Base-by-base conservation (phyloP, 1,140 invertebrate species). In the Dendrolimus punctatus region DNA sequence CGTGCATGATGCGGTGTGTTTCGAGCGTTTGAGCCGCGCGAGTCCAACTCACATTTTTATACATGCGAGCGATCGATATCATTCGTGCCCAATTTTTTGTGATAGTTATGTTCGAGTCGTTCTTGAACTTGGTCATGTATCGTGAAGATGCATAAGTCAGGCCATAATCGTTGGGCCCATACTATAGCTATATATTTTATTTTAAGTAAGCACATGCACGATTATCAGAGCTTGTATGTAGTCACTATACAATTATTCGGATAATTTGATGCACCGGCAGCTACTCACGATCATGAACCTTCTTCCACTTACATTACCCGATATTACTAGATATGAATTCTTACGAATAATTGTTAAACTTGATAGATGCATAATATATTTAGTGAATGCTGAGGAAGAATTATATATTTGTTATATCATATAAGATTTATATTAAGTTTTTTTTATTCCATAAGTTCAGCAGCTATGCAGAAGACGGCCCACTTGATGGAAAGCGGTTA, bases 21-120 rank as follows among this genome's bases (percentile, higher is more conserved):
- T 66, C 60, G 76, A 71, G 52, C 72, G 78, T 79, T 76, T 85
- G 82, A 74, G 76, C 64, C 77, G 77, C 79, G 82, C 79, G 74
- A 68, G 68, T 66, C 60, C 65, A 62, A 60, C 68, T 71, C 76
- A 83, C 76, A 74, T 76, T 80, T 80, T 85, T 80, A 82, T 80
- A 80, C 80, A 80, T 78, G 68, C 73, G 64, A 71, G 62, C 69
- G 74, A 81, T 82, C 79, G 73, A 79, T 73, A 80, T 64, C 66
- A 78, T 74, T 73, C 76, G 76, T 77, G 80, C 79, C 79, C 71
- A 83, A 83, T 80, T 82, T 80, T 82, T 80, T 81, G 66, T 77
- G 61, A 68, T 73, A 56, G 59, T 57, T 58, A 62, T 60, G 66
- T 58, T 46, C 55, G 62, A 64, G 61, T 49, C 61, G 74, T 57